Conservation (phyloP, 2,797 vertebrate species). For the Aeoliscus strigatus region DNA sequence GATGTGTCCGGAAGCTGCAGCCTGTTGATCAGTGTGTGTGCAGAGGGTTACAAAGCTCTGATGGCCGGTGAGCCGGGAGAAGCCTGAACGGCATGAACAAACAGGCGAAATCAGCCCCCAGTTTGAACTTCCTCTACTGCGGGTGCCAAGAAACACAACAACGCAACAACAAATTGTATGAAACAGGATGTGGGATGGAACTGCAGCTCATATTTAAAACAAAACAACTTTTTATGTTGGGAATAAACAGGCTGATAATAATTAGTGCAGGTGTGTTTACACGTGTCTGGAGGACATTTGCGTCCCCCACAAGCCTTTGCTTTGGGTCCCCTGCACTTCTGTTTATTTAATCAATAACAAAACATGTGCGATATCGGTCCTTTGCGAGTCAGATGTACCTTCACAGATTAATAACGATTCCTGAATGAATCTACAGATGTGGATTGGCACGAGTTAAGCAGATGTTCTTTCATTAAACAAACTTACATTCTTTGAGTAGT, state of each 20-base stretch:
- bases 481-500: too few species aligned
- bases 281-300: not conserved
- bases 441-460: too few species aligned
- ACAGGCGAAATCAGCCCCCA: slow-evolving; percentile 45
- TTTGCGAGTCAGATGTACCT: too few species aligned
- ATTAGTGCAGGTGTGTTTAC: slow-evolving; percentile 8
- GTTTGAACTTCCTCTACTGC: slow-evolving; percentile 49
- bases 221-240: slow-evolving; percentile 16
- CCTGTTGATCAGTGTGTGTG: slow-evolving; percentile 39
- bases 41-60: slow-evolving; percentile 38
- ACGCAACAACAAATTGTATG: slow-evolving; percentile 47
- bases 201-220: slow-evolving; percentile 48
- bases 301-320: slow-evolving; percentile 2
- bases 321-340: slow-evolving; percentile 2
- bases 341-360: too few species aligned
- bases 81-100: slow-evolving; percentile 42
- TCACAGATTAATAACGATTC: too few species aligned
- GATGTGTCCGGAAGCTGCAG: slow-evolving; percentile 43
- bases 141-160: slow-evolving; percentile 60
- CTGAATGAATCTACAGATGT: too few species aligned
- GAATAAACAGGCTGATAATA: slow-evolving; percentile 34
- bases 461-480: too few species aligned
- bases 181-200: slow-evolving; percentile 47
- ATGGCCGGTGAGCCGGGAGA: slow-evolving; percentile 28
- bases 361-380: too few species aligned